Conservation (phyloP, 2,888 invertebrate species). For the Cremastobaeus sp. region DNA sequence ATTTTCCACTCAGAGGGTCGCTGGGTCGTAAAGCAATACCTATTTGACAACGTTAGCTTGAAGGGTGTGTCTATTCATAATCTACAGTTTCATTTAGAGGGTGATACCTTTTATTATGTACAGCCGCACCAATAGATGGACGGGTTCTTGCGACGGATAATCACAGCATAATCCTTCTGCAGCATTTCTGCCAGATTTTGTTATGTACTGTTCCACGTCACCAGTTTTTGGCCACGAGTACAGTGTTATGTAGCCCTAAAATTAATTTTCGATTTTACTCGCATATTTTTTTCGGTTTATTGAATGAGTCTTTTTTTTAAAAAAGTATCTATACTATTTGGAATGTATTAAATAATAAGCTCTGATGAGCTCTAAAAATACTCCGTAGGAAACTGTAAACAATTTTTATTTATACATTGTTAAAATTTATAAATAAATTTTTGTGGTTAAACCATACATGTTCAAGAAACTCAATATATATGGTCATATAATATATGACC, state of each 20-base stretch:
- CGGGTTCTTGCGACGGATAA: constrained; percentile 82
- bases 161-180: constrained; percentile 82
- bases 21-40: constrained; percentile 85
- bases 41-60: constrained; percentile 69
- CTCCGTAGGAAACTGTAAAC: no score
- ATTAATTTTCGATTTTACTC: no score
- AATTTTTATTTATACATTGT: no score
- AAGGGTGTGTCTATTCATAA: constrained; percentile 6
- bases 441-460: no score
- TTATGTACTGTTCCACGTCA: constrained; percentile 59
- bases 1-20: constrained; percentile 83
- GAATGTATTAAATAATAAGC: neutral
- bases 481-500: no score
- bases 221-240: constrained; percentile 83
- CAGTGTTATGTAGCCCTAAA: constrained; percentile 81
- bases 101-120: constrained; percentile 81
- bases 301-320: no score
- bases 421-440: no score
- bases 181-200: constrained; percentile 79
- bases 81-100: constrained; percentile 15
- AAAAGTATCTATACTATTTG: no score
- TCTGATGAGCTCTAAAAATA: no score
- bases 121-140: constrained; percentile 85
- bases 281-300: no score
- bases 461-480: no score